These are phyloP conservation scores for Bovichtus diacanthus DNA, from an alignment of 2,797 vertebrate species.

Conservation along the genomic window DNA sequence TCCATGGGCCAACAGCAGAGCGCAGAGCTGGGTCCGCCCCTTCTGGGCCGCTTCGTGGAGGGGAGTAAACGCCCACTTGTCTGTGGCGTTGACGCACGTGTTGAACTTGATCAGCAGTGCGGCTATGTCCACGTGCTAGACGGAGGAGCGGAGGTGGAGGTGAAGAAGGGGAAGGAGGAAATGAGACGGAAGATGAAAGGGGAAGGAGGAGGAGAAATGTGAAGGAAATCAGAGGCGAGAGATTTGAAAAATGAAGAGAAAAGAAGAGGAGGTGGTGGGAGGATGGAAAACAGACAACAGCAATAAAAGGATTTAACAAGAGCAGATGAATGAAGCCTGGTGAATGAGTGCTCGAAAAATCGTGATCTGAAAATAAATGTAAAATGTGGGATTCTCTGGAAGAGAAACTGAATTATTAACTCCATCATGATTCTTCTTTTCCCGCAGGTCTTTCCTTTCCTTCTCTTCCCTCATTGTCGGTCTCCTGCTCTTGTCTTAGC, in stretches of 20 bases:
- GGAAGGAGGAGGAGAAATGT: background rate
- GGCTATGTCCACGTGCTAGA: slow-evolving; percentile 88
- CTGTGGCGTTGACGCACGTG: slow-evolving; percentile 86
- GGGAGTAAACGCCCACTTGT: slow-evolving; percentile 87
- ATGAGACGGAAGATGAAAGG: background rate
- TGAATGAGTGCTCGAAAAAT: slow-evolving; percentile 28
- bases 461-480: slow-evolving; percentile 7
- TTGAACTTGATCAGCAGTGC: slow-evolving; percentile 89
- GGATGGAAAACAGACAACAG: slow-evolving; percentile 1
- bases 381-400: slow-evolving; percentile 24
- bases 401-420: slow-evolving; percentile 48
- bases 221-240: background rate
- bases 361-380: background rate
- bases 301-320: slow-evolving; percentile 30
- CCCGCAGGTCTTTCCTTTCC: background rate
- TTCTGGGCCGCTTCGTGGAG: slow-evolving; percentile 86
- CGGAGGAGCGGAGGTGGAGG: background rate
- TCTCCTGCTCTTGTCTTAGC: slow-evolving; percentile 30
- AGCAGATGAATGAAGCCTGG: slow-evolving; percentile 26
- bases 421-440: slow-evolving; percentile 31
- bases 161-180: background rate
- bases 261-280: background rate
- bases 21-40: slow-evolving; percentile 83
- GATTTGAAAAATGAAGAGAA: slow-evolving; percentile 26
- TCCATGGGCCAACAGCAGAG: slow-evolving; percentile 85